Percentiles rank a stretch among this genome's conserved stretches.
These are phyloP conservation scores for Axinella damicornis DNA, from an alignment of 37 sponge, comb jelly and placozoan genomes.

Conservation along the genomic window DNA sequence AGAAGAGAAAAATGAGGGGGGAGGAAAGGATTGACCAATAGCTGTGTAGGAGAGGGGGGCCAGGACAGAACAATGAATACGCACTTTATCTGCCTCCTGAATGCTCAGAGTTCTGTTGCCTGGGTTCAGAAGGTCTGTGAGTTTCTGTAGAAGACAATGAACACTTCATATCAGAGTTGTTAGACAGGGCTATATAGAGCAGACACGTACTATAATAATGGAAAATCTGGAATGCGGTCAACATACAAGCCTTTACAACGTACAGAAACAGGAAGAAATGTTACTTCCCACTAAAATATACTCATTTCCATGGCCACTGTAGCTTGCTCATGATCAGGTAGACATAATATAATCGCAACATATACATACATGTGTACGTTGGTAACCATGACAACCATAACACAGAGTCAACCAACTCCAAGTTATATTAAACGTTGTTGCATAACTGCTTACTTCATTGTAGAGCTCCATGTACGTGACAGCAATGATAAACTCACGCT, in stretches of 20 bases:
- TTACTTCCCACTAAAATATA: too few species aligned
- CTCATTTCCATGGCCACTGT: too few species aligned
- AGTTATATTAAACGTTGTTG: too few species aligned
- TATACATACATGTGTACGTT: too few species aligned
- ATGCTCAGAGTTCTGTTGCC: slow-evolving; percentile 65
- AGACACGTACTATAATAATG: too few species aligned
- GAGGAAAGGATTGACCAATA: too few species aligned
- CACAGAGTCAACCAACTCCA: not conserved
- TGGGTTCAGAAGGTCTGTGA: slow-evolving; percentile 88
- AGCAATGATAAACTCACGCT: slow-evolving; percentile 78
- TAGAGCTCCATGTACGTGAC: slow-evolving; percentile 93
- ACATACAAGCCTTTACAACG: too few species aligned
- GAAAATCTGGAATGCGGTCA: too few species aligned
- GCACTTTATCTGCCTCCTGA: slow-evolving; percentile 56
- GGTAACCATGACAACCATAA: not conserved
- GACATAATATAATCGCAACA: too few species aligned
- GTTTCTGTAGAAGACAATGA: slow-evolving; percentile 25
- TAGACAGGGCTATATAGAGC: too few species aligned
- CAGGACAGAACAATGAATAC: not conserved
- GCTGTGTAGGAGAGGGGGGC: too few species aligned
- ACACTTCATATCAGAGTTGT: not conserved
- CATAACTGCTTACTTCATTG: slow-evolving; percentile 78
- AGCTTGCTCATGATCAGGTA: not conserved
- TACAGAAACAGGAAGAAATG: too few species aligned
- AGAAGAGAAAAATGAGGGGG: not conserved